Base-by-base conservation (phyloP, 2,797 vertebrate species). In the Margarornis squamiger region DNA sequence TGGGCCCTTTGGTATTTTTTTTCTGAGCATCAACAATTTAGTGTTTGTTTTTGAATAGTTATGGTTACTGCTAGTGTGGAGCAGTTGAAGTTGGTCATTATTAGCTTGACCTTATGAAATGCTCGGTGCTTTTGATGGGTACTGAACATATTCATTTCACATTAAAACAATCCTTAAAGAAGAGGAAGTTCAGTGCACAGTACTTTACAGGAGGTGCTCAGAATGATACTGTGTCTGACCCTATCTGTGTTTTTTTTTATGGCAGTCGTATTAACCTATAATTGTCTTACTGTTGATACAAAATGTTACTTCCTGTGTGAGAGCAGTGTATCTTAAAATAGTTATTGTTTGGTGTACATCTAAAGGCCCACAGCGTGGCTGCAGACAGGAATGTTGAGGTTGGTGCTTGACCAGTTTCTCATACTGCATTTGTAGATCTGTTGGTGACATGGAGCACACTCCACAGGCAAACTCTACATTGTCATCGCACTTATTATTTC, bases 201-300 rank as follows among this genome's bases (percentile, higher is more conserved):
- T 92, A 85, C 90, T 92, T 94, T 24, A 45, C 54, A 73, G 80
- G 49, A 90, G 49, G 59, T 95, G 67, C 81, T 95, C 91, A 82
- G 85, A 84, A 74, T 74, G 39, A 26, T 54, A 62, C 0, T 6
- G 71, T 91, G 93, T 91, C 91, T 88, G 88, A 43, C 83, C 91
- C 71, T 83, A 26, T 91, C 79, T 88, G 59, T 96, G 79, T 91
- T 95, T 82, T 36, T 36, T 62, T 59, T 90, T 93, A 74, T 66
- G 39, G 78, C 89, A 87, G 73, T 96, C 34, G 5, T 96, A 81
- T 96, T 95, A 95, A 76, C 79, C 66, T 93, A 17, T 84, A 93
- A 78, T 81, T 88, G 88, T 95, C 94, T 96, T 96, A 90, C 55
- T 93, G 34, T 96, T 87, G 70, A 96, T 90, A 62, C 75, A 87